These are phyloP conservation scores for Pogonomyrmex barbatus DNA, from an alignment of 1,140 invertebrate species.

Conservation along the genomic window DNA sequence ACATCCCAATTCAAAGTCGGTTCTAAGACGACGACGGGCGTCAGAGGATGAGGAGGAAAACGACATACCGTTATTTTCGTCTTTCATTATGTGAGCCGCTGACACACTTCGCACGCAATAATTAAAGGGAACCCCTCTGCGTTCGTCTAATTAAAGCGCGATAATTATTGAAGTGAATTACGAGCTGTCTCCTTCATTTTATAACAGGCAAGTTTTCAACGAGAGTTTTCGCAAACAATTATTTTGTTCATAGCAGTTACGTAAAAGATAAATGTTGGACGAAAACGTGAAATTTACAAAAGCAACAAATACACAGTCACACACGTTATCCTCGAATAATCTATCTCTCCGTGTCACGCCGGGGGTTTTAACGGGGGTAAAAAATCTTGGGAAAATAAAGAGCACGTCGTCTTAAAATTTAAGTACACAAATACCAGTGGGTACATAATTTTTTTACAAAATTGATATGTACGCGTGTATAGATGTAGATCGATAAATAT, in stretches of 20 bases:
- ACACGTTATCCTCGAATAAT: background rate
- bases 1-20: slow-evolving; percentile 2
- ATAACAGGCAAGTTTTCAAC: background rate
- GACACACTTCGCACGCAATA: slow-evolving; percentile 71
- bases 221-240: background rate
- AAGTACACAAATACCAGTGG: background rate
- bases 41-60: slow-evolving; percentile 15
- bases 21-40: slow-evolving; percentile 16
- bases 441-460: background rate
- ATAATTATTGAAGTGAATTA: slow-evolving; percentile 74
- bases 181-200: slow-evolving; percentile 29
- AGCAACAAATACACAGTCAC: too few species aligned
- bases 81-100: slow-evolving; percentile 67
- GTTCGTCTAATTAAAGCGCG: slow-evolving; percentile 72
- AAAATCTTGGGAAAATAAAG: background rate
- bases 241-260: slow-evolving; percentile 13
- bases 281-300: background rate
- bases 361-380: too few species aligned
- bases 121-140: slow-evolving; percentile 66
- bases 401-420: background rate
- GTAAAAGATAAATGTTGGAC: background rate
- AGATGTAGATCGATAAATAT: background rate
- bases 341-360: background rate
- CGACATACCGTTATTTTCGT: slow-evolving; percentile 67
- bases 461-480: background rate